phyloP scores from a whole-genome alignment of 2,797 vertebrate species.

The Gallinago solitaria region DNA sequence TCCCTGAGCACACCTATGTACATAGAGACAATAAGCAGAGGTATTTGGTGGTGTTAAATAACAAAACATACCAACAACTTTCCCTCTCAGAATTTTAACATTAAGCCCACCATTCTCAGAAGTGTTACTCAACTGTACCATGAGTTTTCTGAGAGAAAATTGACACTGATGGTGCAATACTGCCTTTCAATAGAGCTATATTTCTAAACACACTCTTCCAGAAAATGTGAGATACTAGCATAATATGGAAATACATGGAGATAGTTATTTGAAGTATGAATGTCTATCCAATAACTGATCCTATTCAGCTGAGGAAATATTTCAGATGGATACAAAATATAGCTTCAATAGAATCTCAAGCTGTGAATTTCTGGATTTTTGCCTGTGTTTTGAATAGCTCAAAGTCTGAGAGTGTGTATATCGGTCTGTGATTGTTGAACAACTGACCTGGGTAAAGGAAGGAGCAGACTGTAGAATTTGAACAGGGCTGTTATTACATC shows the following conservation, averaged over 20 bases:
- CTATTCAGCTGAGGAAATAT: neutral
- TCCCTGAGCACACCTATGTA: slow-evolving; percentile 51
- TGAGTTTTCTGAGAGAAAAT: slow-evolving; percentile 3
- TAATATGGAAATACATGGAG: neutral
- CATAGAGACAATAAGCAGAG: neutral
- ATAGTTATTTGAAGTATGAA: neutral
- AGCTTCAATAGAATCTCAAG: neutral
- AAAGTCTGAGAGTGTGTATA: fast-evolving
- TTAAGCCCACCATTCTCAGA: neutral
- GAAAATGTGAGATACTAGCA: neutral
- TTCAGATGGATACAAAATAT: neutral
- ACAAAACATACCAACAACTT: neutral
- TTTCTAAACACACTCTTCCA: neutral
- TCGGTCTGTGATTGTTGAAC: neutral
- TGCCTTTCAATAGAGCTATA: neutral
- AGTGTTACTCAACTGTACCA: neutral
- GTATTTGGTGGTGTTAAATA: neutral
- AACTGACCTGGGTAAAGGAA: neutral
- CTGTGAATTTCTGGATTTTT: neutral
- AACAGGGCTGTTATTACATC: neutral
- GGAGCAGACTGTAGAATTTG: neutral
- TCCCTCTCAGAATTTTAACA: neutral
- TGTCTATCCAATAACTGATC: neutral
- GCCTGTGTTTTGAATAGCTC: neutral
- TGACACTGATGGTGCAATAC: neutral